Evolutionary conservation across 2,888 invertebrate species (phyloP), one percentile per base, ranked within the genome.

Genomic region (Nephrotoma appendiculata): DNA sequence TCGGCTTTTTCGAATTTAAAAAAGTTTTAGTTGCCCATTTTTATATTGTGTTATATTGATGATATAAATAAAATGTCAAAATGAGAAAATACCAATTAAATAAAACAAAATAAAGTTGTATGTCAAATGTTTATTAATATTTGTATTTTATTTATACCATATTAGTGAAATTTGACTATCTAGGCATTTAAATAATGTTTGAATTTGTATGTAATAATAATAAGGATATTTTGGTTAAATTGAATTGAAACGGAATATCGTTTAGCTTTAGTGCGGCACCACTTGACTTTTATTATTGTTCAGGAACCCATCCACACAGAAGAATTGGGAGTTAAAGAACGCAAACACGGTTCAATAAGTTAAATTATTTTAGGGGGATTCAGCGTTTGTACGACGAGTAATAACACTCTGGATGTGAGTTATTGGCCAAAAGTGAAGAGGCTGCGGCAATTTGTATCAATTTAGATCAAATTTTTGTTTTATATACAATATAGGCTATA

Each of bases 1-100:
- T 87, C 88, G 88, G 87, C 86, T 86, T 48, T 52, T 48, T 31
- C 42, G 31, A 31, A 85, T 85, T n/a, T 85, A n/a, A 41, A 31
- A 31, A 48, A 41, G 52, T 86, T 86, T 52, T 87, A 86, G 45
- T 86, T 87, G 57, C 86, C 48, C 87, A 45, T 85, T 85, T 85
- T 57, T 87, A 86, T 9, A 71, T 31, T 71, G 71, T 71, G 0
- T 31, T 71, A 71, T 71, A 9, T 31, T 57, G 52, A 57, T 57
- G 52, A 57, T 57, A 57, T 57, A 57, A 57, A 11, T 71, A 71
- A 31, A 31, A 31, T 12, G 5, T 71, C 71, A 9, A 31, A 71
- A 71, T 71, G 12, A 71, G 6, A 7, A 71, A 57, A 6, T 15
- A 57, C n/a, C 52, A 57, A 12, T 52, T 52, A 57, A 19, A 57